These are phyloP conservation scores for Eubasilissa splendida DNA, from an alignment of 2,888 invertebrate genomes.

Conservation along the genomic window DNA sequence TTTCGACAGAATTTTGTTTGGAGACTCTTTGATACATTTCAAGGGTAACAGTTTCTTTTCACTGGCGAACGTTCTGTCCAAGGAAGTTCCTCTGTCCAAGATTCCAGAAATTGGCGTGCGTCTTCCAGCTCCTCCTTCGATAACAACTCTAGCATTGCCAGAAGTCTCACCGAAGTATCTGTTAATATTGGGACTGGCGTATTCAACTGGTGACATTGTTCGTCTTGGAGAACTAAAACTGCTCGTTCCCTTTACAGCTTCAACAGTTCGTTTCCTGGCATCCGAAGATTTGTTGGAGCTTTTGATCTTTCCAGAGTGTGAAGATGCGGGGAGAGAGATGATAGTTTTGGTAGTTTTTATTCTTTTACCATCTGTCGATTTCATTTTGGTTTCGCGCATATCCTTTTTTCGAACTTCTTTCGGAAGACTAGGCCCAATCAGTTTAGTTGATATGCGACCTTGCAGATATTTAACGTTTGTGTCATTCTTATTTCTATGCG, in stretches of 20 bases:
- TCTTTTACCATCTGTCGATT: conserved; percentile 62
- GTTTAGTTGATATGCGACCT: conserved; percentile 76
- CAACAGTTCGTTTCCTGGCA: conserved; percentile 61
- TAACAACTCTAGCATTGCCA: conserved; percentile 63
- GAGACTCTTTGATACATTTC: conserved; percentile 54
- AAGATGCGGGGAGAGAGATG: conserved; percentile 68
- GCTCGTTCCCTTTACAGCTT: conserved; percentile 65
- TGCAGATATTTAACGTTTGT: conserved; percentile 76
- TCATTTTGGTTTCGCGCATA: conserved; percentile 60
- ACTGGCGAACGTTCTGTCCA: conserved; percentile 73
- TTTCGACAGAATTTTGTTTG: conserved; percentile 50
- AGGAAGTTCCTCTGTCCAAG: conserved; percentile 70
- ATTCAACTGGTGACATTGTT: conserved; percentile 69
- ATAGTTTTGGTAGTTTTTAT: conserved; percentile 63
- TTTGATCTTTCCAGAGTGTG: conserved; percentile 67
- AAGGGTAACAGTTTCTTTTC: conserved; percentile 68
- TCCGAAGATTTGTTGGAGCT: conserved; percentile 59
- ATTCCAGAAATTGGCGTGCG: conserved; percentile 71
- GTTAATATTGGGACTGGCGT: conserved; percentile 63
- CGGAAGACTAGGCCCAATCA: conserved; percentile 64
- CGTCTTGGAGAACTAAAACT: conserved; percentile 69
- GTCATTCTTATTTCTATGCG: conserved; percentile 64
- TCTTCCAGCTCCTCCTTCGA: conserved; percentile 70
- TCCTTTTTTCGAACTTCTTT: conserved; percentile 58
- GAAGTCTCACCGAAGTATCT: conserved; percentile 62